These are phyloP conservation scores for Gymnoscopelus microlampas DNA, from an alignment of 2,797 vertebrate genomes.

Conservation along the genomic window DNA sequence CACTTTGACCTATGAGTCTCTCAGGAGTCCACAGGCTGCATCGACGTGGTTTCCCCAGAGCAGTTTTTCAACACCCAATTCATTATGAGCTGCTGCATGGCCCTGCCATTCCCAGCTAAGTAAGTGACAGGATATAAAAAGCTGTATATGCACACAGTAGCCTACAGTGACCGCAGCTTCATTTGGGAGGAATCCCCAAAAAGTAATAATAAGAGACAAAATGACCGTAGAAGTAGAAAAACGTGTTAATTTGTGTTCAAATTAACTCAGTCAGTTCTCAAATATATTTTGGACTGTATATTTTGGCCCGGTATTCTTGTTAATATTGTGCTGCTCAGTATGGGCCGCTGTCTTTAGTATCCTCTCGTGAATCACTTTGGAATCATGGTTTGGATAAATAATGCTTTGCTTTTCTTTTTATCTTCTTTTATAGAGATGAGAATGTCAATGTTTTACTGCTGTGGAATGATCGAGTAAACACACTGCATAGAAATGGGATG, in stretches of 20 bases:
- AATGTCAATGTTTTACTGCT: background rate
- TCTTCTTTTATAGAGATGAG: background rate
- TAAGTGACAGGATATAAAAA: slow-evolving; percentile 81
- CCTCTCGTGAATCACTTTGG: no score
- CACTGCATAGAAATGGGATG: background rate
- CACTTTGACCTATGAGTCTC: slow-evolving; percentile 69
- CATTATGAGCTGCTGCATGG: slow-evolving; percentile 79
- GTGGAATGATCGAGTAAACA: background rate
- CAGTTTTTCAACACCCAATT: slow-evolving; percentile 84
- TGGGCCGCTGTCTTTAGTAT: no score
- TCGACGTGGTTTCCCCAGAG: slow-evolving; percentile 71
- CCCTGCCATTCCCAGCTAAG: slow-evolving; percentile 68
- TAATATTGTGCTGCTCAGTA: no score
- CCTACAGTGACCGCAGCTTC: slow-evolving; percentile 42
- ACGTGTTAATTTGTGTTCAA: no score
- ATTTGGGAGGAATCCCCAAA: slow-evolving; percentile 26
- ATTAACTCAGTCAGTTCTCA: no score
- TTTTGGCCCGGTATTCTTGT: no score
- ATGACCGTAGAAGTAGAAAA: no score
- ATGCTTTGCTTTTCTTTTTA: background rate
- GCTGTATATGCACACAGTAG: slow-evolving; percentile 49
- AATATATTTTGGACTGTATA: no score
- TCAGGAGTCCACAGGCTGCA: slow-evolving; percentile 61
- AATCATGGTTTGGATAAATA: no score
- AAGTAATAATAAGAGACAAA: no score